Conservation (phyloP, 2,113 vertebrate species). For the Cyanistes caeruleus region DNA sequence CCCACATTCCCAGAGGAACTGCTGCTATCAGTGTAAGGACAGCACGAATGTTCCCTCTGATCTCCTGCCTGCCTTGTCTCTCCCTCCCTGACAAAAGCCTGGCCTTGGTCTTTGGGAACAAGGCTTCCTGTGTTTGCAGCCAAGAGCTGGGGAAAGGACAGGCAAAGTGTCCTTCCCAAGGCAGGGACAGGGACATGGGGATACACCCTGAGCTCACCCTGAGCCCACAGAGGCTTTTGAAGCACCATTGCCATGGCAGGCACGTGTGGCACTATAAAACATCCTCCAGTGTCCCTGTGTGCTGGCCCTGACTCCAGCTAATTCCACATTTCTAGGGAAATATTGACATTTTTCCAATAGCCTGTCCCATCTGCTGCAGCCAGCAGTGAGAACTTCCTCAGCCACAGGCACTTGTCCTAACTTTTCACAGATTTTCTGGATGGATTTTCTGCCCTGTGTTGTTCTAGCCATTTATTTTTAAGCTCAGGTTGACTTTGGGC, state of each 20-base stretch:
- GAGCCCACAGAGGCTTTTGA: not conserved
- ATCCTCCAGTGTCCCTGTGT: not conserved
- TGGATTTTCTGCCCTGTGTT: not conserved
- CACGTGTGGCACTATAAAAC: not conserved
- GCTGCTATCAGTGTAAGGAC: not conserved
- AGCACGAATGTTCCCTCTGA: not conserved
- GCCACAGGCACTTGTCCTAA: not conserved
- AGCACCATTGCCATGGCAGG: rapidly evolving
- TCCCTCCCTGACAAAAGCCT: not conserved
- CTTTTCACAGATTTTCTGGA: not conserved
- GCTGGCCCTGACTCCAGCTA: not conserved
- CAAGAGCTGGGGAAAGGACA: not conserved
- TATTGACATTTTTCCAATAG: not conserved
- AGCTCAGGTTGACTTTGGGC: not conserved
- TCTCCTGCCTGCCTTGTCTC: not conserved
- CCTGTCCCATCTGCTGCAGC: not conserved
- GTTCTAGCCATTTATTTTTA: not conserved
- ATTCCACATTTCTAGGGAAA: not conserved
- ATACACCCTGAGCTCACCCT: not conserved
- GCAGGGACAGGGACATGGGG: not conserved
- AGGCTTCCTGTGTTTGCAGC: not conserved
- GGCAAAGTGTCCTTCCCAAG: not conserved
- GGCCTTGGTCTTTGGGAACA: not conserved
- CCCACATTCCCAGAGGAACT: not conserved
- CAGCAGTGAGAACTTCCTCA: not conserved